phyloP scores from a whole-genome alignment of 30 jellyfish, hydroid and myxozoan genomes.

The Mastigias papua region DNA sequence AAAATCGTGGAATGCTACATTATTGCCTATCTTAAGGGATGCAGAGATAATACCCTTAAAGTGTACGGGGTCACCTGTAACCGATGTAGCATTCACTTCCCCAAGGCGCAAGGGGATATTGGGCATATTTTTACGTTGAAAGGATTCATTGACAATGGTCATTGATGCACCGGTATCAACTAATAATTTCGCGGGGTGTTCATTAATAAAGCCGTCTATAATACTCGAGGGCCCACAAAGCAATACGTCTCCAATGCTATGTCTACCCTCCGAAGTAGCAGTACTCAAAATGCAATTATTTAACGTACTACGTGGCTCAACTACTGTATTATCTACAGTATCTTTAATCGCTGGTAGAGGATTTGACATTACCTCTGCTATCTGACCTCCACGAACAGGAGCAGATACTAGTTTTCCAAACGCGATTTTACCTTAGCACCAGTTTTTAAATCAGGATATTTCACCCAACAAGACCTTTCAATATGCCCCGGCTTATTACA shows the following conservation, averaged over 20 bases:
- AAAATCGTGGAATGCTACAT: constrained; percentile 69
- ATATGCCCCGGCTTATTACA: constrained; percentile 54
- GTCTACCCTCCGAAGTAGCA: not conserved
- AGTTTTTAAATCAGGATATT: not conserved
- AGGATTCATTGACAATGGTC: constrained; percentile 57
- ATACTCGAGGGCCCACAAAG: constrained; percentile 57
- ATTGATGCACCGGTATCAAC: constrained; percentile 63
- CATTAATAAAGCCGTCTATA: constrained; percentile 31
- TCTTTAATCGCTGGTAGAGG: constrained; percentile 19
- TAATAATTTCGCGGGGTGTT: constrained; percentile 33
- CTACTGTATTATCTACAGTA: not conserved
- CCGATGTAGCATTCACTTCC: constrained; percentile 63
- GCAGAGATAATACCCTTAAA: constrained; percentile 60
- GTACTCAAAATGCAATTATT: not conserved
- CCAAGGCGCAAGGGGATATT: constrained; percentile 41
- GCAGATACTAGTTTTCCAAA: constrained; percentile 72
- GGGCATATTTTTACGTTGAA: constrained; percentile 33
- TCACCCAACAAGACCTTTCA: constrained; percentile 37
- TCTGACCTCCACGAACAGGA: constrained; percentile 64
- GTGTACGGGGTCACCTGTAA: constrained; percentile 67
- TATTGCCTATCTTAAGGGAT: constrained; percentile 49
- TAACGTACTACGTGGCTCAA: not conserved
- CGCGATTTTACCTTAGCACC: constrained; percentile 3
- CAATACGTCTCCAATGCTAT: constrained; percentile 6
- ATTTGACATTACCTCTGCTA: constrained; percentile 33